Evolutionary conservation across 2,113 vertebrate species (phyloP), one percentile per base, ranked within the genome.

Genomic region (Rhabdornis inornatus): DNA sequence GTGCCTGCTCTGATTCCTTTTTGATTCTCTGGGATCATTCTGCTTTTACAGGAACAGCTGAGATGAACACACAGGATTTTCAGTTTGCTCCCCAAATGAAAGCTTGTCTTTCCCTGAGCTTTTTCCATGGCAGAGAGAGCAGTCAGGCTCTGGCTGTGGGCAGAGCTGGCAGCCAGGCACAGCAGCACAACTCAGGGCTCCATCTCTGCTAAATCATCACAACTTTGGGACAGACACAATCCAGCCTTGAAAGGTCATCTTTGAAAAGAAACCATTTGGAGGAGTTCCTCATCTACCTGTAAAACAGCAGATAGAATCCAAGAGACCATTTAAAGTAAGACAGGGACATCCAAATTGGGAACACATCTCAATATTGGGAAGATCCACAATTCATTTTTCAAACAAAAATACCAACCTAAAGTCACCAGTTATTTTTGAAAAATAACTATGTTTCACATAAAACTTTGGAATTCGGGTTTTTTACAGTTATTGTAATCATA

Each of bases 61-160:
- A 69, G 85, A 44, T 37, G 76, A 88, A 13, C 65, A 47, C 4
- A n/a, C 7, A 19, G 60, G 23, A 24, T 2, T 47, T 79, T 84
- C 50, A 71, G 71, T 68, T 84, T 83, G 69, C 45, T 65, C 63
- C 74, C 39, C 66, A 55, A 68, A 50, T 27, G 39, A 50, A 64
- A 93, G 64, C 63, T 56, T 72, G 13, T 63, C 70, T 85, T 53
- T 57, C 55, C 65, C 53, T 50, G 33, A 35, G 18, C 53, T 83
- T 63, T 50, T 57, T 50, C 33, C 57, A 9, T 7, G 60, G 13
- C 72, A 75, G 60, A 45, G 45, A 0, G 12, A 44, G 77, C 64
- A 53, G 21, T 45, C 68, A 81, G 61, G 53, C 76, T 92, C 63
- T 44, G 86, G 87, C 84, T 88, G 86, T 44, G 68, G 96, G 55